Evolutionary conservation across 2,797 vertebrate genomes (phyloP).

Genomic region (Rhinophrynus dorsalis): DNA sequence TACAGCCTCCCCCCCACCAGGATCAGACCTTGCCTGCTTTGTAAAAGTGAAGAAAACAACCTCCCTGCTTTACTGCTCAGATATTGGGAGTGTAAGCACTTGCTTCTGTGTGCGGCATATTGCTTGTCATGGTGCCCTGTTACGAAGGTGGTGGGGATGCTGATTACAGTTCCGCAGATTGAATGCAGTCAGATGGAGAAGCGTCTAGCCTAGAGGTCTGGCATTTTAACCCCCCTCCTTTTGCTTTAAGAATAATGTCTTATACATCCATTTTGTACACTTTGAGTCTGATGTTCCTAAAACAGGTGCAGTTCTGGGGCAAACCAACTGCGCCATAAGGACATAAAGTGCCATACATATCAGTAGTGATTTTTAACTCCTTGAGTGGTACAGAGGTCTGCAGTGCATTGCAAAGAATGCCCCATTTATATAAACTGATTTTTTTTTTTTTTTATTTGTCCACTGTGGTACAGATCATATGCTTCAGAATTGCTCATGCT

Average conservation of each 20-base stretch:
- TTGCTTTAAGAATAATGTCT: background rate
- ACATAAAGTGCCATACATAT: too few relatives aligned
- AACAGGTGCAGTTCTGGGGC: too few relatives aligned
- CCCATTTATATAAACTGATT: too few relatives aligned
- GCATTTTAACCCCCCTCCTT: conserved; percentile 26
- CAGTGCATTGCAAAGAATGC: too few relatives aligned
- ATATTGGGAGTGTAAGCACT: background rate
- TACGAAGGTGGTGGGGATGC: conserved; percentile 28
- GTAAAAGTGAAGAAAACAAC: too few relatives aligned
- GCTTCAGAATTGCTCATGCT: too few relatives aligned
- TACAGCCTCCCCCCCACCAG: background rate
- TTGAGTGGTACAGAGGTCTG: too few relatives aligned
- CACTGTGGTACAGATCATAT: too few relatives aligned
- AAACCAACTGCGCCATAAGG: too few relatives aligned
- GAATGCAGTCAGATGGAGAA: conserved; percentile 53
- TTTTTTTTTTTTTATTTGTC: too few relatives aligned
- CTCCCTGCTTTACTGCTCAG: conserved; percentile 1
- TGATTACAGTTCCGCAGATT: conserved; percentile 57
- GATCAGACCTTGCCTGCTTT: background rate
- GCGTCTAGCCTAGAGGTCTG: conserved; percentile 49
- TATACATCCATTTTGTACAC: background rate
- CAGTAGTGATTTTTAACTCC: too few relatives aligned
- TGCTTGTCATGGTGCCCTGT: conserved; percentile 29
- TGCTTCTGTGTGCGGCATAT: conserved; percentile 6
- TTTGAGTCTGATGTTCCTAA: background rate